Percentiles rank a stretch among this genome's conserved stretches.
Evolutionary conservation across 2,888 invertebrate genomes (phyloP).

Genomic region (Ceriagrion tenellum): DNA sequence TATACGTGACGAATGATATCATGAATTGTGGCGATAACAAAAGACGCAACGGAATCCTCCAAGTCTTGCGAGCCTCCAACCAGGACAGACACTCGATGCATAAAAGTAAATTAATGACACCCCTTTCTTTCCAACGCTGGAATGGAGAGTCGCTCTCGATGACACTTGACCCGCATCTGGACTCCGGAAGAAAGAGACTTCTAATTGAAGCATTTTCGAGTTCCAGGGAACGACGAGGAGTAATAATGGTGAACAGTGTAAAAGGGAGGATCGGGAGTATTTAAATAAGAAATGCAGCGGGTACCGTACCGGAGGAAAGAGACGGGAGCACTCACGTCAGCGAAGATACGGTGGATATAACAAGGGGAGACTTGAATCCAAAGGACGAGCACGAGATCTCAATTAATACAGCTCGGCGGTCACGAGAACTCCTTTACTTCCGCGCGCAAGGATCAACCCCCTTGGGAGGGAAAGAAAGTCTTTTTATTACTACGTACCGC

Average conservation of each 20-base stretch:
- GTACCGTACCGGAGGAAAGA: not conserved
- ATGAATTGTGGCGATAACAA: not conserved
- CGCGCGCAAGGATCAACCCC: too few species aligned
- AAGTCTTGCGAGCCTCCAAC: not conserved
- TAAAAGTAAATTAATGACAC: not conserved
- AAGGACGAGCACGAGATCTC: not conserved
- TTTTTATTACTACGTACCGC: not conserved
- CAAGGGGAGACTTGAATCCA: not conserved
- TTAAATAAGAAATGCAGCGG: not conserved
- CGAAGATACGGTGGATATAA: not conserved
- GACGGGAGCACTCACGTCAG: not conserved
- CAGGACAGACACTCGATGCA: not conserved
- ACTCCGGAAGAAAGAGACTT: not conserved
- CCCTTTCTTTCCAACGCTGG: not conserved
- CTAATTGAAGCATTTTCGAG: slow-evolving; percentile 55
- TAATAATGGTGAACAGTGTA: not conserved
- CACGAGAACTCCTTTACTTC: not conserved
- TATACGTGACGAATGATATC: not conserved
- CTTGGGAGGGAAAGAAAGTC: not conserved
- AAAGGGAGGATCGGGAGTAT: not conserved
- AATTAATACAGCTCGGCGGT: not conserved
- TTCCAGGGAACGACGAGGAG: not conserved
- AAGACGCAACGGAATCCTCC: not conserved
- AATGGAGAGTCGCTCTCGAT: not conserved
- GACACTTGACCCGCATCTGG: slow-evolving; percentile 50